Percentiles rank a stretch among this genome's conserved stretches.
Evolutionary conservation across 2,113 vertebrate species (phyloP).

Genomic region (Cathartes aura): DNA sequence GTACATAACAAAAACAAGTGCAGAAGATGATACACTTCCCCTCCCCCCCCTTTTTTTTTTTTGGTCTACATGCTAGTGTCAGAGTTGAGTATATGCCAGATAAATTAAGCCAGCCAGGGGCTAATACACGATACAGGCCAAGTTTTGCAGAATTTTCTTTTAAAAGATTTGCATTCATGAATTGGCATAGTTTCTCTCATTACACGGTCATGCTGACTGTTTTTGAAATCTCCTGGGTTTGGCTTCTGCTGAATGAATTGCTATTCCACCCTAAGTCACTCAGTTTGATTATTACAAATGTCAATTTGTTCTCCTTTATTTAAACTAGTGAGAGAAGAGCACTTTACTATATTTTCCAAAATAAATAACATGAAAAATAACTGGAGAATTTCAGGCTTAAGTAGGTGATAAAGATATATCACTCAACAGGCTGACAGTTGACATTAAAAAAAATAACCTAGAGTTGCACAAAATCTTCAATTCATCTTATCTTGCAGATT

Average conservation of each 20-base stretch:
- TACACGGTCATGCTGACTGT: background rate
- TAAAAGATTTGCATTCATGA: background rate
- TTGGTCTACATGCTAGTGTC: background rate
- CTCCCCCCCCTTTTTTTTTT: background rate
- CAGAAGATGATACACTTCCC: background rate
- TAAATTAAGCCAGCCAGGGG: background rate
- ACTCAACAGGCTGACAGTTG: background rate
- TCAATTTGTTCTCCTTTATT: background rate
- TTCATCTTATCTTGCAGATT: background rate
- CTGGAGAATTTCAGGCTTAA: background rate
- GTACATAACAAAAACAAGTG: background rate
- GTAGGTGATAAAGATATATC: background rate
- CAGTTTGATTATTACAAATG: background rate
- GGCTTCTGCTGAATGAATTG: slow-evolving; percentile 6
- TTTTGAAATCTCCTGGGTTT: background rate
- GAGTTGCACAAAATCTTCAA: background rate
- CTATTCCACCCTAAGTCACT: background rate
- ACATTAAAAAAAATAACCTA: background rate
- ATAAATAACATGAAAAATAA: background rate
- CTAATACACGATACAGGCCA: background rate
- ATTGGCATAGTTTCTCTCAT: background rate
- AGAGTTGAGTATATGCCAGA: background rate
- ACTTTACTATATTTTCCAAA: background rate
- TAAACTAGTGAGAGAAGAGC: background rate
- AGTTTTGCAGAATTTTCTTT: background rate